Base-by-base conservation (phyloP, 1,140 invertebrate genomes). In the Oreohelix idahoensis region DNA sequence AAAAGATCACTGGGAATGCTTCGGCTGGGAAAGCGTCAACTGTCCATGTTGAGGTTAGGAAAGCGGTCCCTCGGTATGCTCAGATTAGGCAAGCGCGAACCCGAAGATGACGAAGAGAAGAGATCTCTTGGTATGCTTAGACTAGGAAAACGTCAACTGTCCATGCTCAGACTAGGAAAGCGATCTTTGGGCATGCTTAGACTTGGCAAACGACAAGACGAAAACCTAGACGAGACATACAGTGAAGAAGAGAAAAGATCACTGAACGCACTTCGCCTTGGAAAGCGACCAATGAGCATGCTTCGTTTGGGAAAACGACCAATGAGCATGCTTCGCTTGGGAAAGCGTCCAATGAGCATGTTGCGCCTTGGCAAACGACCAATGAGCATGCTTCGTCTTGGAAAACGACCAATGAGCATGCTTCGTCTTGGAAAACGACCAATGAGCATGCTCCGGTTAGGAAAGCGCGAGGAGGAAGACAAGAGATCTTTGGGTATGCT, bases 391-490 rank as follows among this genome's bases (percentile, higher is more conserved):
- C 84, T 86, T 5, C 58, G 85, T 39, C 66, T 88, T 26, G 86
- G 86, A 53, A 87, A 87, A 78, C 79, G 86, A 39, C 82, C 84
- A 39, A 84, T 88, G 84, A 81, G 75, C 42, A 88, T 88, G 87
- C 79, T 88, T 20, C 83, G 86, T 71, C 81, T 88, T 17, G 87
- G 87, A 35, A 88, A 88, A 79, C 85, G 87, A n/a, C 87, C 83
- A 63, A 83, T 88, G 78, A 84, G 79, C 53, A 88, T 88, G 87
- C 82, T 88, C 29, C 66, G 87, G 38, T 75, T 88, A 29, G 87
- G 87, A 36, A 84, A 84, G 38, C 81, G 86, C 81, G 38, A 77
- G 73, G 73, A 42, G 63, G 38, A 83, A n/a, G 83, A 78, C 29
- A 88, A 88, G 77, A 84, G 87, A 35, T 84, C 83, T 38, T 79